phyloP scores from a whole-genome alignment of 1,140 invertebrate genomes.

The Drosophila subobscura region DNA sequence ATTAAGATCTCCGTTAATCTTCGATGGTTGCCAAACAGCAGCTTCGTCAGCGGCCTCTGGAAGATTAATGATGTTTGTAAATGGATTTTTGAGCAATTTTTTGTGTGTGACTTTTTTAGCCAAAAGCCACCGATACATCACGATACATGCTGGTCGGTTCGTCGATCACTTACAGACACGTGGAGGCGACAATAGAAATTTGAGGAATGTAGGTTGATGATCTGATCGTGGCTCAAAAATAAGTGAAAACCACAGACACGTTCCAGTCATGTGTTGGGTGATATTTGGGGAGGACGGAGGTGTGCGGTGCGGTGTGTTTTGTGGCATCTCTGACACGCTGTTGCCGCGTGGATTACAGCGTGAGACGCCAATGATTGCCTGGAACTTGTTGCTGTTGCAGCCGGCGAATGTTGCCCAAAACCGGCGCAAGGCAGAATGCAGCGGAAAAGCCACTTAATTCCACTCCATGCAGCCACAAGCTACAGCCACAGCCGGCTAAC shows the following conservation, averaged over 20 bases:
- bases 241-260: not conserved
- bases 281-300: not conserved
- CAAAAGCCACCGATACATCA: not conserved
- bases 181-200: constrained; percentile 38
- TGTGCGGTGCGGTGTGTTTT: too few species aligned
- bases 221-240: constrained; percentile 18
- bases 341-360: constrained; percentile 6
- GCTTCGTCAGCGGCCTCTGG: constrained; percentile 5
- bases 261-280: not conserved
- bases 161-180: constrained; percentile 47
- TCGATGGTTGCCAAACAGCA: constrained; percentile 12
- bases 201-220: constrained; percentile 29
- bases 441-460: constrained; percentile 63
- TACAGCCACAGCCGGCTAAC: constrained; percentile 1
- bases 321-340: not conserved
- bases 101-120: constrained; percentile 6
- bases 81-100: constrained; percentile 42
- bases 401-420: constrained; percentile 46
- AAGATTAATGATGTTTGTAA: constrained; percentile 58
- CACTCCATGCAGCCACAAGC: too few species aligned
- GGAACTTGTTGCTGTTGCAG: constrained; percentile 48
- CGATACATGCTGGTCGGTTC: constrained; percentile 1
- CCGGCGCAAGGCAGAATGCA: constrained; percentile 63
- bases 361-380: constrained; percentile 22
- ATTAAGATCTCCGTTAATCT: constrained; percentile 37